Conservation (phyloP, 1,140 invertebrate genomes). For the Ceratina japonica region DNA sequence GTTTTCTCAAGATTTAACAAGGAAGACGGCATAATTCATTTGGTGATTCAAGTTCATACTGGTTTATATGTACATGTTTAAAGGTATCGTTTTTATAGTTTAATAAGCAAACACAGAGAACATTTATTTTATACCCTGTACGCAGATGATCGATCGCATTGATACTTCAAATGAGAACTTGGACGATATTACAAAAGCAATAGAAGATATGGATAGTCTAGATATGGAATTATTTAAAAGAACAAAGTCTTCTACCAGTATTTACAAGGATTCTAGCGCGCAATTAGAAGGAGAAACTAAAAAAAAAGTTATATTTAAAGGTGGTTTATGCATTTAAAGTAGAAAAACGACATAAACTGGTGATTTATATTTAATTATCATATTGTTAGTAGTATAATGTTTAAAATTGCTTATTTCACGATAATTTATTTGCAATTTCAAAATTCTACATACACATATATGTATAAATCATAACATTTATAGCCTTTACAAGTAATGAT, state of each 20-base stretch:
- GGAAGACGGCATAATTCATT: neutral
- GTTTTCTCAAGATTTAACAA: neutral
- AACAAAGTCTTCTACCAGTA: conserved; percentile 15
- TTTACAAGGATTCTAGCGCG: conserved; percentile 20
- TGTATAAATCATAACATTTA: neutral
- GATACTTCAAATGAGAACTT: conserved; percentile 27
- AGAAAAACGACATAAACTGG: neutral
- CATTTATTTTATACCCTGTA: neutral
- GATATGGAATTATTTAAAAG: conserved; percentile 42
- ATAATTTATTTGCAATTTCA: neutral
- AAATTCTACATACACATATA: neutral
- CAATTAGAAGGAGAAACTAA: conserved; percentile 35
- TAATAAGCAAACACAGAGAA: neutral
- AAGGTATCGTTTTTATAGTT: neutral
- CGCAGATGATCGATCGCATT: conserved; percentile 10
- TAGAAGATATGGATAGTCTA: conserved; percentile 43
- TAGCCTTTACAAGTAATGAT: too few species aligned
- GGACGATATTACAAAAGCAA: conserved; percentile 24
- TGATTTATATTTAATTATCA: neutral
- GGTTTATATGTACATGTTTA: neutral
- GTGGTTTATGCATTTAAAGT: conserved; percentile 42
- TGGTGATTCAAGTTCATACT: neutral
- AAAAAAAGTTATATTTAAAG: conserved; percentile 66
- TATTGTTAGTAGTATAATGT: neutral
- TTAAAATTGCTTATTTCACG: neutral